Conservation (phyloP, 2,113 vertebrate genomes). For the Crotalus tigris region DNA sequence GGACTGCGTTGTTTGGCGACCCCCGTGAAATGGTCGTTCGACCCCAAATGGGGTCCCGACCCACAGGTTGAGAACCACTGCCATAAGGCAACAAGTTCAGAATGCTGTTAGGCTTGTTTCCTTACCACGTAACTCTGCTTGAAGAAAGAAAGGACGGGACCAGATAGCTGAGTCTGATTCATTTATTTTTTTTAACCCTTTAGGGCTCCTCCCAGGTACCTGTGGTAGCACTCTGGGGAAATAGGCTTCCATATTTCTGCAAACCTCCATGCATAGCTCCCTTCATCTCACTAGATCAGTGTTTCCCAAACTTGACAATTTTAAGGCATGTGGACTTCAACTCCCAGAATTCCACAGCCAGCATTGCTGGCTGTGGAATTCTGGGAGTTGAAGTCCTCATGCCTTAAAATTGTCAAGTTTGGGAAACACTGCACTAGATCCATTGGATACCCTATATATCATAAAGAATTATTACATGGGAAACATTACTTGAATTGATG, state of each 20-base stretch:
- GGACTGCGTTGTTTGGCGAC: no score
- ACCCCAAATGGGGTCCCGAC: no score
- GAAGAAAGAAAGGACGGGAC: neutral
- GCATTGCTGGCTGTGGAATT: no score
- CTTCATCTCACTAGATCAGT: neutral
- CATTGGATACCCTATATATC: fast-evolving
- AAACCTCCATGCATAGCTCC: neutral
- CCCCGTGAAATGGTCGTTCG: no score
- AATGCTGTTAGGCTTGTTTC: neutral
- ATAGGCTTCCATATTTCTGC: neutral
- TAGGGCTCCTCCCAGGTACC: neutral
- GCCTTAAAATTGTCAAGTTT: no score
- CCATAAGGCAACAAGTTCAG: neutral
- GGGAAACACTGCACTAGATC: neutral
- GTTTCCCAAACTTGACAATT: no score
- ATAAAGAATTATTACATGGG: neutral
- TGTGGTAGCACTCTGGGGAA: neutral
- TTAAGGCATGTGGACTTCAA: no score
- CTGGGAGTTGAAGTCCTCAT: no score
- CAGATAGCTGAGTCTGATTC: neutral
- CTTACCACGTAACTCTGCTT: neutral
- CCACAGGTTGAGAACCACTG: no score
- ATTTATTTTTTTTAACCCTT: fast-evolving
- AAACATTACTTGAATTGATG: neutral
- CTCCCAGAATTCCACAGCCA: no score